These are phyloP conservation scores for Globia sparganii DNA, from an alignment of 2,888 invertebrate species.

Conservation along the genomic window DNA sequence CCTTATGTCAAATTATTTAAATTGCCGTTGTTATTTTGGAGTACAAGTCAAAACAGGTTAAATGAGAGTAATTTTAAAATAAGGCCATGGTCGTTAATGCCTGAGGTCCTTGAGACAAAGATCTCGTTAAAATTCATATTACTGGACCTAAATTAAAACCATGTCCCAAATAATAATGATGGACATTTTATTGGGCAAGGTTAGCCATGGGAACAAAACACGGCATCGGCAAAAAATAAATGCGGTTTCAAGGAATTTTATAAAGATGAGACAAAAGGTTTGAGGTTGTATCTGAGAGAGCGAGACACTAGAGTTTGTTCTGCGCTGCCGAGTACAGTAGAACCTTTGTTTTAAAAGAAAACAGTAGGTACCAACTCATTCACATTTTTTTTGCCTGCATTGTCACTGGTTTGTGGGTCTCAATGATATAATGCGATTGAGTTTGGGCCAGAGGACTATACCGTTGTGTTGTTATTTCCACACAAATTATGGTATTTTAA, in stretches of 20 bases:
- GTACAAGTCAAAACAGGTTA: not conserved
- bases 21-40: not conserved
- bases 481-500: not conserved
- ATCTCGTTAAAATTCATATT: not conserved
- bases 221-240: conserved; percentile 18
- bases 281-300: conserved; percentile 12
- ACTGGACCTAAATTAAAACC: not conserved
- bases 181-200: conserved; percentile 1
- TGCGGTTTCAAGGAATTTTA: conserved; percentile 42
- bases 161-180: conserved; percentile 8
- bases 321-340: conserved; percentile 7
- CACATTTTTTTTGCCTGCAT: conserved; percentile 1
- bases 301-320: conserved; percentile 22
- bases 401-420: conserved; percentile 11
- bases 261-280: conserved; percentile 39
- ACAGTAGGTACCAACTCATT: conserved; percentile 21
- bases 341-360: conserved; percentile 33
- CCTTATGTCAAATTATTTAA: not conserved
- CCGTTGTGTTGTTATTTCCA: not conserved
- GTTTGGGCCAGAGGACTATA: not conserved
- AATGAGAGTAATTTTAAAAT: not conserved
- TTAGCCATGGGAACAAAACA: conserved; percentile 30
- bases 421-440: conserved; percentile 2
- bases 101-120: not conserved
- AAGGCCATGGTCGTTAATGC: not conserved